Conservation (phyloP, 2,797 vertebrate species). For the Gila robusta region DNA sequence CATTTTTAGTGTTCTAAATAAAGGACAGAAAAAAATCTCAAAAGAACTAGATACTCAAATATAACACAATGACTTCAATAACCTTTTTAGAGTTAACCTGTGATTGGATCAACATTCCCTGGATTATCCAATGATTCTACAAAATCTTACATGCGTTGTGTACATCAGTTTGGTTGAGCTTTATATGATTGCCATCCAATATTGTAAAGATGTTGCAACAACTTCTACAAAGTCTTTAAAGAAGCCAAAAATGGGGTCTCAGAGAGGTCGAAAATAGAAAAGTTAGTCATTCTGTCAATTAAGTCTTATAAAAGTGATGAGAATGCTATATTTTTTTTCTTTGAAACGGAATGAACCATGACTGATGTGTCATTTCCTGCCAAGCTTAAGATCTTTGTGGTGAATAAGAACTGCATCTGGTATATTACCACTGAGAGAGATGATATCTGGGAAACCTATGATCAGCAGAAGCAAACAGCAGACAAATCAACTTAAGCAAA, state of each 20-base stretch:
- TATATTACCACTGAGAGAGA: constrained; percentile 19
- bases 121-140: not conserved
- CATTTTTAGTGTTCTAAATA: not conserved
- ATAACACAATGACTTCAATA: not conserved
- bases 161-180: not conserved
- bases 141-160: not conserved
- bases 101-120: not conserved
- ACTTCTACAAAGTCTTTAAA: not conserved
- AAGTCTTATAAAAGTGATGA: constrained; percentile 22
- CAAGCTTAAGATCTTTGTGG: constrained; percentile 3
- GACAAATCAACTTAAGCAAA: constrained; percentile 37
- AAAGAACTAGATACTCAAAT: not conserved
- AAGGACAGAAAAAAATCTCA: too few species aligned
- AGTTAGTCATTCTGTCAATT: not conserved
- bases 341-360: not conserved
- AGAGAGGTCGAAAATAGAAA: not conserved
- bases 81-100: not conserved
- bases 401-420: constrained; percentile 12
- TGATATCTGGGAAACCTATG: constrained; percentile 17
- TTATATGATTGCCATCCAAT: not conserved
- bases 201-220: not conserved
- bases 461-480: constrained; percentile 38
- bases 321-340: not conserved
- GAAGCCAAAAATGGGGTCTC: not conserved
- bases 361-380: constrained; percentile 39